A percentile compares a stretch with the other conserved stretches of the same genome.
These are phyloP conservation scores for Poeciliopsis infans DNA, from an alignment of 2,797 vertebrate species.

Conservation along the genomic window DNA sequence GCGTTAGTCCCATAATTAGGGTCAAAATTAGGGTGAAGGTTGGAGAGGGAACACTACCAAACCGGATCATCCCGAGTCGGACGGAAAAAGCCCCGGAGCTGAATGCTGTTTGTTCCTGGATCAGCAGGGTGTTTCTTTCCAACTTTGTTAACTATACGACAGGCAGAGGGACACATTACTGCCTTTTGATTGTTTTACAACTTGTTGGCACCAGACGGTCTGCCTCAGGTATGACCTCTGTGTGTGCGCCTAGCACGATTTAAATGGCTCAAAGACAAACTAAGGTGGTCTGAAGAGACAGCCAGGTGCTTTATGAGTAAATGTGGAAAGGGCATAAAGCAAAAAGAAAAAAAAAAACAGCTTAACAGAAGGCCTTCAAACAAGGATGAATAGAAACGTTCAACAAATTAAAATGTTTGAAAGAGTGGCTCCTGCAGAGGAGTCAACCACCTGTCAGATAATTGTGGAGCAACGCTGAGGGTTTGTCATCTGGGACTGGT, in stretches of 20 bases:
- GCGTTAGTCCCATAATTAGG: constrained; percentile 16
- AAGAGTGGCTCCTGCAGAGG: constrained; percentile 41
- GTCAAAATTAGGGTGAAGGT: constrained; percentile 51
- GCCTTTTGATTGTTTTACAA: constrained; percentile 76
- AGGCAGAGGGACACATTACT: constrained; percentile 63
- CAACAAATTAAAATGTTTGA: constrained; percentile 40
- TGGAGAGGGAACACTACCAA: constrained; percentile 47
- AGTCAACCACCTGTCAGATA: constrained; percentile 66
- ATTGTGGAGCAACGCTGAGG: constrained; percentile 73
- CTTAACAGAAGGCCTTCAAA: not conserved
- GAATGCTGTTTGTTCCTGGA: constrained; percentile 52
- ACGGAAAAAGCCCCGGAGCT: constrained; percentile 17
- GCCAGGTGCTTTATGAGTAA: constrained; percentile 37
- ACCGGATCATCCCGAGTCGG: constrained; percentile 35
- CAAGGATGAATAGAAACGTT: not conserved
- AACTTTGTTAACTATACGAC: constrained; percentile 65
- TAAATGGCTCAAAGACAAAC: constrained; percentile 47
- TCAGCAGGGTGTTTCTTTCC: constrained; percentile 40
- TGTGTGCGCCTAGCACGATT: constrained; percentile 57
- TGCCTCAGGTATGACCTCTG: constrained; percentile 72
- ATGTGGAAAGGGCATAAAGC: constrained; percentile 4
- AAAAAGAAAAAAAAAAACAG: not conserved
- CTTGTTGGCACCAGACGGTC: constrained; percentile 80
- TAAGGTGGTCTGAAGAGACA: constrained; percentile 23
- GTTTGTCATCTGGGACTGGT: constrained; percentile 82